A percentile compares a stretch with the other conserved stretches of the same genome.
Evolutionary conservation across 1,140 invertebrate genomes (phyloP).

Genomic region (Ctenoplectra terminalis): DNA sequence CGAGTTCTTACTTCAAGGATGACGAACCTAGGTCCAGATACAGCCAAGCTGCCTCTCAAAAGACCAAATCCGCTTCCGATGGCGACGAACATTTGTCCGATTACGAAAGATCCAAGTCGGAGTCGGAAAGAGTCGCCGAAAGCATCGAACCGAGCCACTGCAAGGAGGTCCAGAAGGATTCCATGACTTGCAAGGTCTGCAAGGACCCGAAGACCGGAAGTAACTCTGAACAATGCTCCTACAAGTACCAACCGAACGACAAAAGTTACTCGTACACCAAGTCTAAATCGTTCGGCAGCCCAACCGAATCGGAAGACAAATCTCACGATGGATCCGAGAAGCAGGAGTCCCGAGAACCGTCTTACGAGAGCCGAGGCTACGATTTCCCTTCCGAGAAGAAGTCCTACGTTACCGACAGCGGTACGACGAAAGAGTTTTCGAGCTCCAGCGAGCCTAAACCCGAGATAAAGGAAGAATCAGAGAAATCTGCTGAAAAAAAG

Average conservation of each 20-base stretch:
- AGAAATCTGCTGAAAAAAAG: not conserved
- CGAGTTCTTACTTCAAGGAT: slow-evolving; percentile 4
- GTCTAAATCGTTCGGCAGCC: slow-evolving; percentile 74
- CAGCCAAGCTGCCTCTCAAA: not conserved
- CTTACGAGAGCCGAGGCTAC: not conserved
- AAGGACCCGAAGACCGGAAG: slow-evolving; percentile 88
- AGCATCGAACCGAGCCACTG: slow-evolving; percentile 78
- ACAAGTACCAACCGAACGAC: slow-evolving; percentile 87
- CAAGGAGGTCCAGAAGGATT: slow-evolving; percentile 85
- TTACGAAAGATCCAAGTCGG: slow-evolving; percentile 55
- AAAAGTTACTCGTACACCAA: slow-evolving; percentile 86
- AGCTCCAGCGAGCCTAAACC: not conserved
- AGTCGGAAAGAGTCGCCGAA: slow-evolving; percentile 70
- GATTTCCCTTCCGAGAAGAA: slow-evolving; percentile 11
- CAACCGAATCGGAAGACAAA: slow-evolving; percentile 21
- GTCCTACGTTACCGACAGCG: not conserved
- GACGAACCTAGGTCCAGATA: not conserved
- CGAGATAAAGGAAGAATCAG: not conserved
- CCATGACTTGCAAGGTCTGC: slow-evolving; percentile 87
- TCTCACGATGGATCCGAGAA: slow-evolving; percentile 7
- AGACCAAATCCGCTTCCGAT: not conserved
- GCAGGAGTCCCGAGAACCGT: not conserved
- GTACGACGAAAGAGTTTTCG: not conserved
- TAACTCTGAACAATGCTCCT: slow-evolving; percentile 89
- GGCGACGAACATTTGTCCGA: not conserved